These are phyloP conservation scores for Abramis brama DNA, from an alignment of 2,113 vertebrate species.

Conservation along the genomic window DNA sequence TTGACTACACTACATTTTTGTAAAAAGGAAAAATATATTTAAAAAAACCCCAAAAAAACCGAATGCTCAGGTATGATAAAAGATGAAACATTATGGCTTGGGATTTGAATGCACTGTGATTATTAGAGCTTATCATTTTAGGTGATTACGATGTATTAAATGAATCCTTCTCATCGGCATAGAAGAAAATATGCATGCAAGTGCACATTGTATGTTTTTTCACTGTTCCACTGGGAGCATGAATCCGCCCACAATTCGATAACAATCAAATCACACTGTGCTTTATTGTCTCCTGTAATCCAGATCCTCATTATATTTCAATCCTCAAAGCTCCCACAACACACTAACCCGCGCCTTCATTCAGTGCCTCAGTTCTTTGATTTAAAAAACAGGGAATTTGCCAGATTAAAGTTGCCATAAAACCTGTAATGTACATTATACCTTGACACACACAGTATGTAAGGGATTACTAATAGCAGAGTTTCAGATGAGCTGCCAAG, in stretches of 20 bases:
- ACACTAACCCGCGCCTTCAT: slow-evolving; percentile 24
- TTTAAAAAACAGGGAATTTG: slow-evolving; percentile 39
- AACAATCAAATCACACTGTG: slow-evolving; percentile 46
- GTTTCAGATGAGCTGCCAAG: slow-evolving; percentile 61
- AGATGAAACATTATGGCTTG: neutral
- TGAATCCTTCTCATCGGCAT: slow-evolving; percentile 18
- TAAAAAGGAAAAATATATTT: neutral
- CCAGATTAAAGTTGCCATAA: slow-evolving; percentile 43
- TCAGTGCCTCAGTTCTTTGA: slow-evolving; percentile 2
- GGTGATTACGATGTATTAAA: slow-evolving; percentile 7
- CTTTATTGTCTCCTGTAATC: slow-evolving; percentile 44
- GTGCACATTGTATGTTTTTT: neutral
- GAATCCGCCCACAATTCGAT: slow-evolving; percentile 38
- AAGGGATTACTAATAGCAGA: slow-evolving; percentile 58
- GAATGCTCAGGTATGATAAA: slow-evolving; percentile 3
- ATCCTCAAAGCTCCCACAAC: neutral
- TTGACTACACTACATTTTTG: neutral
- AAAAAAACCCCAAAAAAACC: too few species aligned
- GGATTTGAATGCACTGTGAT: slow-evolving; percentile 17
- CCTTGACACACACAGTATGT: slow-evolving; percentile 51
- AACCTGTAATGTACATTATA: slow-evolving; percentile 57
- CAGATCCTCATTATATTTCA: slow-evolving; percentile 40
- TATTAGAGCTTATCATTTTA: slow-evolving; percentile 23
- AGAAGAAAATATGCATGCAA: neutral
- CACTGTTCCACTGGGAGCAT: slow-evolving; percentile 19